These are phyloP conservation scores for Macrochelys suwanniensis DNA, from an alignment of 2,797 vertebrate genomes.

Conservation along the genomic window DNA sequence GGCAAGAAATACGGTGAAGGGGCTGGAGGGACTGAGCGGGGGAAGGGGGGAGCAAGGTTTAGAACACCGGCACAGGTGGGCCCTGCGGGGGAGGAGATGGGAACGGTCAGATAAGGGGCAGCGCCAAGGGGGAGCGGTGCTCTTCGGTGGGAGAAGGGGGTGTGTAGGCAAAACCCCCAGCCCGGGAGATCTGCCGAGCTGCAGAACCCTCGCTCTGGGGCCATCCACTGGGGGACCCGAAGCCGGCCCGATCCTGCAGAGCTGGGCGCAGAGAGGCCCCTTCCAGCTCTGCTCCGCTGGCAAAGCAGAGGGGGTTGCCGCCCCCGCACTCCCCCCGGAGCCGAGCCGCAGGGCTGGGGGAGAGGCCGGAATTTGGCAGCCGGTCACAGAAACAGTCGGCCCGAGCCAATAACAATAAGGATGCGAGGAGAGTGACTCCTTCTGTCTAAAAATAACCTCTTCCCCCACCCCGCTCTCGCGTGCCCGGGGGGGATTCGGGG, in stretches of 20 bases:
- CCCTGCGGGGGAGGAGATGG: background rate
- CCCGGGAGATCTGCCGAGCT: background rate
- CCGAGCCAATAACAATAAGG: background rate
- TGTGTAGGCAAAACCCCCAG: background rate
- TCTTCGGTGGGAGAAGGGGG: background rate
- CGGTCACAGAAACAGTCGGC: background rate
- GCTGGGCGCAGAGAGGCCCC: background rate
- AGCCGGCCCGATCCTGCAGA: background rate
- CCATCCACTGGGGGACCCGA: background rate
- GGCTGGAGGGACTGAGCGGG: too few species aligned
- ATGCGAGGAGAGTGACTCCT: background rate
- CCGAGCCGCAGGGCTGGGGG: background rate
- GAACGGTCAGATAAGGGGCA: background rate
- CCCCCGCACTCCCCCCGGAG: too few species aligned
- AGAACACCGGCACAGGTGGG: background rate
- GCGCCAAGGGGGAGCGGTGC: rapidly evolving
- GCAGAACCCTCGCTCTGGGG: too few species aligned
- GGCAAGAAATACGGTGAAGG: background rate
- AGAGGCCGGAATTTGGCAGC: background rate
- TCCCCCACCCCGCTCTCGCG: background rate
- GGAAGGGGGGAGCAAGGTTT: too few species aligned
- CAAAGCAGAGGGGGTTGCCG: background rate
- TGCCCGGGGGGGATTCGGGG: background rate
- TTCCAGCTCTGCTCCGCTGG: background rate
- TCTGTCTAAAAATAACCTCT: slow-evolving; percentile 40